phyloP scores from a whole-genome alignment of 2,113 vertebrate genomes.

The Halcyon senegalensis region DNA sequence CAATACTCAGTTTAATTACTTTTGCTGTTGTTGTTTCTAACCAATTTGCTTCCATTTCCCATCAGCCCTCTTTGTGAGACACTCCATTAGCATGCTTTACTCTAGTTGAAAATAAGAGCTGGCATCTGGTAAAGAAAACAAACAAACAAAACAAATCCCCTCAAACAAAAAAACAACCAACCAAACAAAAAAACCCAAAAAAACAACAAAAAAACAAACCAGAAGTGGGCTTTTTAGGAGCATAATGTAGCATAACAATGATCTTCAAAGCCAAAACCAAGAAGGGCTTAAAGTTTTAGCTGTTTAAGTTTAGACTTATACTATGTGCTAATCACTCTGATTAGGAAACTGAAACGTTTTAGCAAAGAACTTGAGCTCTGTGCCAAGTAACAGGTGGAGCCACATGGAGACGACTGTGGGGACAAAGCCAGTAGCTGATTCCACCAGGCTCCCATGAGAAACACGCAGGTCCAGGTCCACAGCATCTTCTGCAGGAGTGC shows the following conservation, averaged over 20 bases:
- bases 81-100: neutral
- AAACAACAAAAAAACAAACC: too few relatives aligned
- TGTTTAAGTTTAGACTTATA: neutral
- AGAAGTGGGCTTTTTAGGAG: neutral
- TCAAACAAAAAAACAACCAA: too few relatives aligned
- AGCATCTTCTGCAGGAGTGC: neutral
- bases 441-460: neutral
- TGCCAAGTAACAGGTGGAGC: neutral
- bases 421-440: neutral
- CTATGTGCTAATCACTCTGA: neutral
- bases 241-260: neutral
- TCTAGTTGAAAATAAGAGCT: neutral
- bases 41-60: neutral
- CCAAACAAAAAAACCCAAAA: too few relatives aligned
- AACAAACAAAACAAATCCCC: too few relatives aligned
- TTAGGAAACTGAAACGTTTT: neutral
- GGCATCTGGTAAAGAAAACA: neutral
- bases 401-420: fast-evolving
- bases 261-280: neutral
- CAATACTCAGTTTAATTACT: neutral
- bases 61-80: neutral
- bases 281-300: neutral
- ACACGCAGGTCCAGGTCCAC: fast-evolving
- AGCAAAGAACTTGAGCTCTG: neutral
- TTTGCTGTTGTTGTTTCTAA: neutral